Percentiles rank a stretch among this genome's conserved stretches.
Evolutionary conservation across 2,888 invertebrate species (phyloP).

Genomic region (Amphipoea lucens): DNA sequence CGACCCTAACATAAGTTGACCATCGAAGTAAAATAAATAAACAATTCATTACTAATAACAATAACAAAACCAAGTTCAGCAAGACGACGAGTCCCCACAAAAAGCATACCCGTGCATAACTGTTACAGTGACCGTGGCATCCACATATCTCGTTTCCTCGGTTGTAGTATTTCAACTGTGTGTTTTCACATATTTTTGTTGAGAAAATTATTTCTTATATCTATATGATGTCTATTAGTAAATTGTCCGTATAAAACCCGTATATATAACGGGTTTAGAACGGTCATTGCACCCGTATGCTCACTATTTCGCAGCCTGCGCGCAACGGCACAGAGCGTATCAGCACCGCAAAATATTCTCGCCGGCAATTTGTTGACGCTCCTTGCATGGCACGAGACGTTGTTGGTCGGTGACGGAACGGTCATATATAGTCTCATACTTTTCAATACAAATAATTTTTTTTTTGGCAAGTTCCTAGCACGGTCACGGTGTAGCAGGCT

Average conservation of each 20-base stretch:
- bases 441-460: not conserved
- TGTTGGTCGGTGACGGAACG: not conserved
- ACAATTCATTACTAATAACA: too few relatives aligned
- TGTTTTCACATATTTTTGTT: not conserved
- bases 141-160: not conserved
- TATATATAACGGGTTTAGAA: too few relatives aligned
- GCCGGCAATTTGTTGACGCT: not conserved
- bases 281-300: not conserved
- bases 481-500: not conserved
- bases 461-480: not conserved
- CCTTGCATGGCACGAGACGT: not conserved
- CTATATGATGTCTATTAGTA: not conserved
- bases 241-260: not conserved
- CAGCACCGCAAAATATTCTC: not conserved
- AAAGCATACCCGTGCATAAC: too few relatives aligned
- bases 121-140: too few relatives aligned
- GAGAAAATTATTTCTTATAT: not conserved
- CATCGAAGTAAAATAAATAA: too few relatives aligned
- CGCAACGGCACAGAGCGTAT: not conserved
- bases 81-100: too few relatives aligned
- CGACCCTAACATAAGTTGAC: too few relatives aligned
- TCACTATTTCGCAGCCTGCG: not conserved
- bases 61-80: too few relatives aligned
- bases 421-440: not conserved
- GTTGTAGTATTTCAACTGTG: not conserved